These are phyloP conservation scores for Hyles lineata DNA, from an alignment of 2,888 invertebrate genomes.

Conservation along the genomic window DNA sequence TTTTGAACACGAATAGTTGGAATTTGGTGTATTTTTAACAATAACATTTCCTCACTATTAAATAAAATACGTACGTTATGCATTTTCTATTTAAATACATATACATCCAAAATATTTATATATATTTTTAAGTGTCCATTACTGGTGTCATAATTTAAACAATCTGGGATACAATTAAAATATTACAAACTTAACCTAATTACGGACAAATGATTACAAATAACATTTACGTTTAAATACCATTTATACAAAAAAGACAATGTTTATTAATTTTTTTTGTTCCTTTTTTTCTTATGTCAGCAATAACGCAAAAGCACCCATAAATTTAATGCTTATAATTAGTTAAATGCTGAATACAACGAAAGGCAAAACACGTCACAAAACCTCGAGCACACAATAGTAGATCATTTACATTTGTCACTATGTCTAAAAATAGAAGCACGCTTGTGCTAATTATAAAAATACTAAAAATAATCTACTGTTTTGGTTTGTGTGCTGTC, in stretches of 20 bases:
- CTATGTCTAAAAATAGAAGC: slow-evolving; percentile 34
- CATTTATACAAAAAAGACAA: slow-evolving; percentile 22
- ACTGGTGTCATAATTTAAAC: slow-evolving; percentile 1
- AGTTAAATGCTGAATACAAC: slow-evolving; percentile 60
- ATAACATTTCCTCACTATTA: no score
- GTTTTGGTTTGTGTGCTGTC: no score
- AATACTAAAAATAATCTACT: neutral
- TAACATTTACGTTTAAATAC: slow-evolving; percentile 19
- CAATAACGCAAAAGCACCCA: slow-evolving; percentile 58
- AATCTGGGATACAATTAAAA: slow-evolving; percentile 43
- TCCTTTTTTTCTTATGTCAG: slow-evolving; percentile 40
- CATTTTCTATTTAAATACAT: neutral
- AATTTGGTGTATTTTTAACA: neutral
- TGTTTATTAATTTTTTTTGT: slow-evolving; percentile 13
- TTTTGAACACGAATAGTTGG: neutral
- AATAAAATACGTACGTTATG: no score
- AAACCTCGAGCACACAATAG: slow-evolving; percentile 51
- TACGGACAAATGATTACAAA: slow-evolving; percentile 47
- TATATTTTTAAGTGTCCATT: neutral
- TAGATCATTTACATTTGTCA: slow-evolving; percentile 34
- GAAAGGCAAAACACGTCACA: slow-evolving; percentile 67
- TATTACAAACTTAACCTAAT: slow-evolving; percentile 51
- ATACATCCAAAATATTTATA: neutral
- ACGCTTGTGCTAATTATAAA: slow-evolving; percentile 18
- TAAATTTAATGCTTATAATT: slow-evolving; percentile 47